A percentile compares a stretch with the other conserved stretches of the same genome.
Conservation (phyloP, 2,888 invertebrate species). For the Nomada flava region DNA sequence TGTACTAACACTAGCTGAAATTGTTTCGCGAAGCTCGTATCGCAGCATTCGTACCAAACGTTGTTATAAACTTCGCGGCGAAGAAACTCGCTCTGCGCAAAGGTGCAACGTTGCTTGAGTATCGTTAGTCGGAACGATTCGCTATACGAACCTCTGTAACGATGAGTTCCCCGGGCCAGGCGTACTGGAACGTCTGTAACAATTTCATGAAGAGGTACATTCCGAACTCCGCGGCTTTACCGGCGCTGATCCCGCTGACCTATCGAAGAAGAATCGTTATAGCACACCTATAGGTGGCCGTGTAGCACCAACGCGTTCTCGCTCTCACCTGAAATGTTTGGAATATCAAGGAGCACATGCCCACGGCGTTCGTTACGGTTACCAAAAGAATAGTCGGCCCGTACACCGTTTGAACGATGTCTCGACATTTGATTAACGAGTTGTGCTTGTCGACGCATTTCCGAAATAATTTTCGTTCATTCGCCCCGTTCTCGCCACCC, state of each 20-base stretch:
- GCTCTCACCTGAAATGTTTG: slow-evolving; percentile 66
- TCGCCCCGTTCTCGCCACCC: slow-evolving; percentile 28
- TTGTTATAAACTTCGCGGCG: slow-evolving; percentile 66
- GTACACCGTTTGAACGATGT: slow-evolving; percentile 66
- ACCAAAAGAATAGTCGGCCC: slow-evolving; percentile 71
- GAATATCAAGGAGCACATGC: slow-evolving; percentile 72
- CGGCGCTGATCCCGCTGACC: slow-evolving; percentile 21
- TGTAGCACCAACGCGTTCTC: no score
- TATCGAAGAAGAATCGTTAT: not conserved
- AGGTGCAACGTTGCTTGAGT: not conserved
- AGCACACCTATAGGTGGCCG: no score
- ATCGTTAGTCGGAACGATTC: not conserved
- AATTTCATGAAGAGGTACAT: slow-evolving; percentile 57
- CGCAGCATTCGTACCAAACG: slow-evolving; percentile 62
- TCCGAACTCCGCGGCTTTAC: slow-evolving; percentile 9
- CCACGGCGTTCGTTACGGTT: slow-evolving; percentile 67
- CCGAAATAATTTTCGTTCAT: slow-evolving; percentile 43
- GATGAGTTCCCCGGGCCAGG: slow-evolving; percentile 68
- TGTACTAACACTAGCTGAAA: slow-evolving; percentile 67
- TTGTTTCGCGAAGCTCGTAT: slow-evolving; percentile 50
- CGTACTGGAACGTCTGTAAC: slow-evolving; percentile 68
- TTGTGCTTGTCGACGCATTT: slow-evolving; percentile 58
- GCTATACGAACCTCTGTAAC: slow-evolving; percentile 57
- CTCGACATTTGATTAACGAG: slow-evolving; percentile 53
- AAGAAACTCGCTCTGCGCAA: slow-evolving; percentile 67